Base-by-base conservation (phyloP, 2,888 invertebrate genomes). In the Brachyptera risi region DNA sequence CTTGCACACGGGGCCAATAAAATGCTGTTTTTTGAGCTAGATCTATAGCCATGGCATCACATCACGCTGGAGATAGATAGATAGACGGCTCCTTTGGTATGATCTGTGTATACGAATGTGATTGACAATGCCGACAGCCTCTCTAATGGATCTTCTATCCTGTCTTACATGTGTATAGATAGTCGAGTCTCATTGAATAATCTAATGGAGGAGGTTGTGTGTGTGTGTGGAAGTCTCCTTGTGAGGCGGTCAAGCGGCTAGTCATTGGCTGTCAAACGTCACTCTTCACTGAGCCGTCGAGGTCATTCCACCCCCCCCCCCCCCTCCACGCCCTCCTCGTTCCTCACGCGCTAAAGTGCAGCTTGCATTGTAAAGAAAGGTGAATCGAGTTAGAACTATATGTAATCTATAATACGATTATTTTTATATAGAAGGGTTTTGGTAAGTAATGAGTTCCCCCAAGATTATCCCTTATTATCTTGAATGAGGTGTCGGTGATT, bases 261-360 rank as follows among this genome's bases (percentile, higher is more conserved):
- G 54, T 54, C 54, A 54, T 54, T 54, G 37, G 54, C 54, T 54
- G 54, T 54, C 54, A 54, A 17, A 35, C 54, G 35, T 54, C 54
- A 54, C 54, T 54, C 54, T 54, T 37, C 37, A 21, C 54, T 13
- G 35, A 54, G 35, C 35, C 37, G 19, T 37, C 54, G 54, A 54
- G 54, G 54, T 54, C 54, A 54, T 15, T 19, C 54, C 13, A 4
- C 15, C 11, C 15, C 27, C 31, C n/a, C n/a, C n/a, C n/a, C n/a
- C n/a, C n/a, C n/a, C n/a, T n/a, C n/a, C n/a, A n/a, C n/a, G n/a
- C n/a, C n/a, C n/a, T n/a, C n/a, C n/a, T n/a, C n/a, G n/a, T n/a
- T n/a, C n/a, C n/a, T n/a, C n/a, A n/a, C n/a, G n/a, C n/a, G n/a
- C n/a, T n/a, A n/a, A n/a, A n/a, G n/a, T n/a, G n/a, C n/a, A n/a